Evolutionary conservation across 2,888 invertebrate species (phyloP), one percentile per base, ranked within the genome.

Genomic region (Kuschelorhynchus macadamiae): DNA sequence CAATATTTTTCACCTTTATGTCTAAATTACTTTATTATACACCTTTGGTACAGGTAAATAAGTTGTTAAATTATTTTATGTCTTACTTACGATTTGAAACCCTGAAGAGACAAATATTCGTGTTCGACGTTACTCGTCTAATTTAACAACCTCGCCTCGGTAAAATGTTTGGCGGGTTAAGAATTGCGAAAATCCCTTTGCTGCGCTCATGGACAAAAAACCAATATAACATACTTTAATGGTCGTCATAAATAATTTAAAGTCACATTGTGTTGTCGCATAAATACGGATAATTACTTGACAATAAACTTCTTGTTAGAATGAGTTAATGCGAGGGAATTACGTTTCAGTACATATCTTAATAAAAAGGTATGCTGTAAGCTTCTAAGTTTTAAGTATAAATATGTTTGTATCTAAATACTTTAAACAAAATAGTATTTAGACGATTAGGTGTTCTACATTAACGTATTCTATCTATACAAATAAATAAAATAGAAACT

Each of bases 281-380:
- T 60, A 60, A 60, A 49, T 60, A 60, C 25, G 14, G 16, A 46
- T 60, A 50, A 60, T 60, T 60, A 60, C 41, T 30, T 60, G 60
- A 36, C 60, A 60, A 60, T 60, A 60, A 49, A 49, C 41, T 60
- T 60, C 56, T 56, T 56, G 56, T 56, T 30, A 18, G 32, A n/a
- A n/a, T 12, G 17, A 39, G 17, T 44, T 56, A 56, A 44, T 56
- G 56, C 44, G 56, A 30, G 17, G 44, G 25, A 42, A 44, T 44
- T 44, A 56, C 12, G 16, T 42, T 44, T 18, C 3, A 14, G 16
- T 56, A 56, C 56, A 44, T 56, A 60, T 60, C 49, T 50, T 25
- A 25, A 49, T 39, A 52, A 52, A n/a, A n/a, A n/a, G n/a, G 49
- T 50, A 60, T 59, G 46, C 33, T 9, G 9, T 16, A 42, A 9